Conservation (phyloP, 2,797 vertebrate genomes). For the Anguilla pacifica region DNA sequence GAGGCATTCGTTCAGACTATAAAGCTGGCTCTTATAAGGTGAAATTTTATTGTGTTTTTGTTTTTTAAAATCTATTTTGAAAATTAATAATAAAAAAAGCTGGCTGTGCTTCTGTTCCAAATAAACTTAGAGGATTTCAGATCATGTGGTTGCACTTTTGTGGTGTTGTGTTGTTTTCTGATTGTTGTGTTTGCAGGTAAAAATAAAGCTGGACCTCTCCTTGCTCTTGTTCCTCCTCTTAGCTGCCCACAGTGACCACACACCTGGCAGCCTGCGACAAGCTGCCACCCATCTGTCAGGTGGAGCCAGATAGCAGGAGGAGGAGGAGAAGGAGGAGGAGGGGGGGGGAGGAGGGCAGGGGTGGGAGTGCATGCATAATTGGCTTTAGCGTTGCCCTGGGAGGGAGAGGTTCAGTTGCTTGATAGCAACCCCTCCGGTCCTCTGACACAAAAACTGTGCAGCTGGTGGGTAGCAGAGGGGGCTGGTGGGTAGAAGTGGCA, state of each 20-base stretch:
- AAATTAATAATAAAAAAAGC: no score
- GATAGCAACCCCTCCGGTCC: neutral
- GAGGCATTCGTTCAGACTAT: neutral
- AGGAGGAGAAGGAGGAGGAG: neutral
- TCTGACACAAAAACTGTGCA: neutral
- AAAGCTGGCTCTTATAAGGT: neutral
- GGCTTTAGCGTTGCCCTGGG: neutral
- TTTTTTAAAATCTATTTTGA: no score
- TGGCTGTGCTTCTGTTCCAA: no score
- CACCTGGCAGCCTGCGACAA: neutral
- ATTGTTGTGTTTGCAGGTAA: neutral
- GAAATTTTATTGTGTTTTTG: no score
- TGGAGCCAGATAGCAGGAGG: neutral
- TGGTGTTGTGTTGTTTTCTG: no score
- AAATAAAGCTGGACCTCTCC: neutral
- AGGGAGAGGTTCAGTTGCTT: neutral
- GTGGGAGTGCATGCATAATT: neutral
- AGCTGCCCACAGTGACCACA: neutral
- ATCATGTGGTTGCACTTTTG: neutral
- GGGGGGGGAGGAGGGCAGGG: neutral
- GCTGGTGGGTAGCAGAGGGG: neutral
- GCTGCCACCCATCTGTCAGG: slow-evolving; percentile 6
- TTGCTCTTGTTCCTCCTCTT: neutral
- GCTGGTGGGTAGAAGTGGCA: neutral
- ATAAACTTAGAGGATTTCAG: no score